Conservation (phyloP, 2,113 vertebrate species). For the Myodes glareolus region DNA sequence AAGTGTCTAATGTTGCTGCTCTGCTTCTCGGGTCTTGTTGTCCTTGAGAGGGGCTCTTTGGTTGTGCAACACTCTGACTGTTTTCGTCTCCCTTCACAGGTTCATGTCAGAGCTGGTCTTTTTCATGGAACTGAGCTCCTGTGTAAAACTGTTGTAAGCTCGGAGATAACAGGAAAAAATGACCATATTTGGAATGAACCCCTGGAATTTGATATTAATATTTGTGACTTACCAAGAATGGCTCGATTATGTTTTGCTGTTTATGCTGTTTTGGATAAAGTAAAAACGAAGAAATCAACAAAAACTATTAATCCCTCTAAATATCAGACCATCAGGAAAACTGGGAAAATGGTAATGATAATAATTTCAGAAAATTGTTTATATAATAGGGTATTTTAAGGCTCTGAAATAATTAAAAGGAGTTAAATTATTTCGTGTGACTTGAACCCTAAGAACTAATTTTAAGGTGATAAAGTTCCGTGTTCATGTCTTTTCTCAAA, state of each 20-base stretch:
- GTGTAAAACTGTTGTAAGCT: conserved; percentile 94
- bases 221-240: conserved; percentile 97
- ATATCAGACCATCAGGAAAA: conserved; percentile 98
- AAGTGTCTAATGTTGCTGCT: not conserved
- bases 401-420: conserved; percentile 23
- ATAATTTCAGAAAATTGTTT: conserved; percentile 51
- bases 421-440: conserved; percentile 21
- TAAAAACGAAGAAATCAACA: conserved; percentile 95
- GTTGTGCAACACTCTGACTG: not conserved
- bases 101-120: conserved; percentile 97
- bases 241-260: conserved; percentile 97
- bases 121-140: conserved; percentile 98
- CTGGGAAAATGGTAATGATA: conserved; percentile 95
- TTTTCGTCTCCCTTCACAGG: conserved; percentile 83
- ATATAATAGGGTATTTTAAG: conserved; percentile 31
- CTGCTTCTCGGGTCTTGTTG: not conserved
- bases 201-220: conserved; percentile 95
- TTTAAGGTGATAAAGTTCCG: not conserved
- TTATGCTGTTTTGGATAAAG: conserved; percentile 97
- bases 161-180: conserved; percentile 93
- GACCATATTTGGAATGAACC: conserved; percentile 94
- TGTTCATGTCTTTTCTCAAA: not conserved
- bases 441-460: not conserved
- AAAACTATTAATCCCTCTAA: conserved; percentile 93
- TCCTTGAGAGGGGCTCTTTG: not conserved